Base-by-base conservation (phyloP, 1,140 invertebrate species). In the Anoplophora glabripennis region DNA sequence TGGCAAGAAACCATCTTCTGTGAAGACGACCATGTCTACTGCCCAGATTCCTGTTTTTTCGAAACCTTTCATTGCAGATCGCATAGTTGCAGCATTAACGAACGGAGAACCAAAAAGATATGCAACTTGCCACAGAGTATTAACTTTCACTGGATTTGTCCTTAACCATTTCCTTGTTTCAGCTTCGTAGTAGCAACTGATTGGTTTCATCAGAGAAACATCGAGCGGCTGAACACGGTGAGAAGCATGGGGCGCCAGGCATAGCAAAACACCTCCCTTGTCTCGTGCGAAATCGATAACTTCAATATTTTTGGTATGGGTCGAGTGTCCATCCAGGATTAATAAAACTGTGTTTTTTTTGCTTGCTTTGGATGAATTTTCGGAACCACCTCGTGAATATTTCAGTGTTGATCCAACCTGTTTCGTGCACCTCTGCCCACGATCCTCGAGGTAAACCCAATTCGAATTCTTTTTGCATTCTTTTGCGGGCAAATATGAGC, bases 401-500 rank as follows among this genome's bases (percentile, higher is more conserved):
- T 11, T 45, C 5, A 17, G 10, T 17, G 12, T 18, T 10, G 12
- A 45, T 45, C 42, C 42, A 45, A n/a, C n/a, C n/a, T n/a, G n/a
- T n/a, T n/a, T n/a, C n/a, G n/a, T n/a, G n/a, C n/a, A n/a, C n/a
- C n/a, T n/a, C n/a, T n/a, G n/a, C n/a, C n/a, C n/a, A n/a, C n/a
- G n/a, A n/a, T n/a, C n/a, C n/a, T n/a, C n/a, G n/a, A n/a, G n/a
- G n/a, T n/a, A n/a, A n/a, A n/a, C n/a, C n/a, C n/a, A n/a, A n/a
- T n/a, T n/a, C n/a, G n/a, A n/a, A n/a, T n/a, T n/a, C n/a, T n/a
- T n/a, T n/a, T n/a, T n/a, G n/a, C n/a, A n/a, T 69, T 64, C 61
- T 61, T 48, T 70, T 44, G 49, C 67, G 51, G n/a, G 40, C 12
- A 63, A 66, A 56, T n/a, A 74, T 61, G 33, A 75, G 57, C 62